A percentile compares a stretch with the other conserved stretches of the same genome.
phyloP scores from a whole-genome alignment of 2,888 invertebrate genomes.

The Diloba caeruleocephala region DNA sequence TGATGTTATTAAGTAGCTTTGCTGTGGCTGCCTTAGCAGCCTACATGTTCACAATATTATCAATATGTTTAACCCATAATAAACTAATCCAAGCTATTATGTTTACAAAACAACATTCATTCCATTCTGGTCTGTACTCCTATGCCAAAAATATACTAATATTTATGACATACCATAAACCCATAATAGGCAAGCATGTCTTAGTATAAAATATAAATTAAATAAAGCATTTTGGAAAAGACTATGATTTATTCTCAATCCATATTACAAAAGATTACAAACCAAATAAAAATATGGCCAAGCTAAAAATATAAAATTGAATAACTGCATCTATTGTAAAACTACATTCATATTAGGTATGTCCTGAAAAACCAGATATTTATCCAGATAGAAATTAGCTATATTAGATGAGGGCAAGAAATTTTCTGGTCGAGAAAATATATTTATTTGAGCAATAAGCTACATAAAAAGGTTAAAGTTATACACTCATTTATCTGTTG shows the following conservation, averaged over 20 bases:
- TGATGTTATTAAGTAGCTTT: no score
- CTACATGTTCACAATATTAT: no score
- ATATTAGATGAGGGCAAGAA: no score
- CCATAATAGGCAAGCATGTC: neutral
- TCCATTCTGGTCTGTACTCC: no score
- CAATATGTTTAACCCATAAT: no score
- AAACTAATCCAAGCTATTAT: no score
- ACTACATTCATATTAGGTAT: conserved; percentile 34
- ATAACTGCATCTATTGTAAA: conserved; percentile 28
- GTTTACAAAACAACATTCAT: no score
- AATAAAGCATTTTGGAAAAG: conserved; percentile 45
- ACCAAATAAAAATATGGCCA: conserved; percentile 75
- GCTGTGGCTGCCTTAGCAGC: no score
- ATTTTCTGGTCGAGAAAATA: no score
- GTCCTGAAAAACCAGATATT: no score
- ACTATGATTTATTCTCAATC: conserved; percentile 68
- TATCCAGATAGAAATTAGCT: neutral
- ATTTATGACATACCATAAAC: neutral
- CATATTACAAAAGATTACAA: conserved; percentile 63
- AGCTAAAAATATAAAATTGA: conserved; percentile 47
- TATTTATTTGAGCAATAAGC: neutral
- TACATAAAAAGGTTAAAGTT: neutral
- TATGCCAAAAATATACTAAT: no score
- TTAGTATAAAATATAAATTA: conserved; percentile 6
- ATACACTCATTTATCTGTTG: no score